Base-by-base conservation (phyloP, 2,113 vertebrate species). In the Pollimyrus isidori region DNA sequence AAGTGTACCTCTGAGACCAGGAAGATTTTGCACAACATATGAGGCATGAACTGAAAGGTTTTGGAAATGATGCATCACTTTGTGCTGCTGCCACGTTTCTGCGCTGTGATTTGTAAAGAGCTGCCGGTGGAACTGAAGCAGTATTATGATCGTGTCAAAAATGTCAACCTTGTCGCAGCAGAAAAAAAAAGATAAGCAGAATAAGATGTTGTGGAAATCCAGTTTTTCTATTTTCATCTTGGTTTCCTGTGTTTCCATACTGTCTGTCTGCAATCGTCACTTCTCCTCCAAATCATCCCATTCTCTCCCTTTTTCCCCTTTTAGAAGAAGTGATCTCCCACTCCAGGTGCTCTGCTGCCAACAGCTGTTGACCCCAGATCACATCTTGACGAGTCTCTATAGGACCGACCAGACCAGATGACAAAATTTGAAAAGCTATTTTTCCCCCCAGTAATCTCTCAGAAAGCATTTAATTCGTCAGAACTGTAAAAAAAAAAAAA, bases 311-410 rank as follows among this genome's bases (percentile, higher is more conserved):
- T 39, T 21, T 88, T 26, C 23, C 80, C 88, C 91, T 91, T 87
- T 53, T 87, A 92, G 90, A 92, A 92, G 92, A 91, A 91, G 91
- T 91, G 89, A 91, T 94, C 90, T 93, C 90, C 83, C 88, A 87
- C 91, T 92, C 92, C 94, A 94, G 93, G 93, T 95, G 93, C 92
- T 91, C 91, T 93, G 93, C 92, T 94, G 91, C 92, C 91, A 80
- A 94, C 91, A 90, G 89, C 90, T 91, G 62, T 23, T 92, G 92
- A 93, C 94, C 91, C 84, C 90, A 93, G 91, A 94, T 92, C 89
- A 89, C 92, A 93, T 93, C 90, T 91, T 90, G 90, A 91, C 90
- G 91, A 86, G 89, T 84, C 90, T 83, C 87, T 88, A 89, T 76
- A 26, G 91, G 91, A 86, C 90, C 87, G 92, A 90, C 91, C 92